A percentile compares a stretch with the other conserved stretches of the same genome.
phyloP scores from a whole-genome alignment of 2,888 invertebrate genomes.

The Augiades crinisus region DNA sequence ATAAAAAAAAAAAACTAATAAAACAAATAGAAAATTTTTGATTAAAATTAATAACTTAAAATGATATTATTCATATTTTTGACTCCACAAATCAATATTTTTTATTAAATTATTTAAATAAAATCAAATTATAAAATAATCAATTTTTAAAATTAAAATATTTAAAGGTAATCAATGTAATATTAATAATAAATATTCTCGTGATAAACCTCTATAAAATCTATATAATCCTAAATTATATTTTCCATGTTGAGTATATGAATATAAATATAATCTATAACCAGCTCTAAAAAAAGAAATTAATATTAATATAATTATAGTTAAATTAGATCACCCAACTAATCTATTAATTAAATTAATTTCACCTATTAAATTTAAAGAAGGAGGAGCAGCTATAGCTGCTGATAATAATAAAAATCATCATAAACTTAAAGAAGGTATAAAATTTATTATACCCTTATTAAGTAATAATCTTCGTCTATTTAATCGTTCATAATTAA shows the following conservation, averaged over 20 bases:
- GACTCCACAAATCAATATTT: conserved; percentile 86
- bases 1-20: conserved; percentile 74
- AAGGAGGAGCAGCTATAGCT: conserved; percentile 85
- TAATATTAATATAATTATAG: conserved; percentile 78
- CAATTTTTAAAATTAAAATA: conserved; percentile 81
- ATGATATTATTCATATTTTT: conserved; percentile 76
- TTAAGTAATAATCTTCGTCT: conserved; percentile 84
- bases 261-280: conserved; percentile 85
- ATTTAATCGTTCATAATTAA: conserved; percentile 81
- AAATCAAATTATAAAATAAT: conserved; percentile 74
- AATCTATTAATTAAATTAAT: conserved; percentile 84
- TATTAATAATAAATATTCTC: conserved; percentile 82
- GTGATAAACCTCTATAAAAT: conserved; percentile 68
- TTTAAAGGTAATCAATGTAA: conserved; percentile 84
- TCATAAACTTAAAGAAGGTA: conserved; percentile 80
- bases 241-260: conserved; percentile 82
- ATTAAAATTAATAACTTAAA: conserved; percentile 71
- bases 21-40: conserved; percentile 72
- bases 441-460: conserved; percentile 83
- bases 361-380: conserved; percentile 85
- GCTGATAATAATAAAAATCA: conserved; percentile 84
- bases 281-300: conserved; percentile 84
- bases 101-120: conserved; percentile 84
- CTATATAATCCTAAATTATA: conserved; percentile 73
- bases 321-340: conserved; percentile 70